A percentile compares a stretch with the other conserved stretches of the same genome.
Evolutionary conservation across 2,888 invertebrate species (phyloP).

Genomic region (Chorisops tibialis): DNA sequence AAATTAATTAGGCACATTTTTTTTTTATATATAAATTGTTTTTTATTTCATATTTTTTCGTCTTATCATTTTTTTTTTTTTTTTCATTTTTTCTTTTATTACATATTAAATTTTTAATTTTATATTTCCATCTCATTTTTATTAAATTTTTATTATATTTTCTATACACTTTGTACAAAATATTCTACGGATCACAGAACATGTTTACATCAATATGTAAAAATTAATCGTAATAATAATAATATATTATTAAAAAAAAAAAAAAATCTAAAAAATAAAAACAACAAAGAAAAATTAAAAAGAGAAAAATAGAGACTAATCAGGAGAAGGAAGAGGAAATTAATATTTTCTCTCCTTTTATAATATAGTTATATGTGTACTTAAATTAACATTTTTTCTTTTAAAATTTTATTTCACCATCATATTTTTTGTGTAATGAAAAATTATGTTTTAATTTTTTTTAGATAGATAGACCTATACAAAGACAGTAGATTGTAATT

Average conservation of each 20-base stretch:
- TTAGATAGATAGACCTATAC: too few species aligned
- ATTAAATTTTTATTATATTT: background rate
- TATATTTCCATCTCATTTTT: background rate
- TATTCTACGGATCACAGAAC: conserved; percentile 53
- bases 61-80: background rate
- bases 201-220: conserved; percentile 37
- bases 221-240: conserved; percentile 19
- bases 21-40: too few species aligned
- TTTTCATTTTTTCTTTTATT: background rate
- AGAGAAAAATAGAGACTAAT: background rate
- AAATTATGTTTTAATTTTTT: too few species aligned
- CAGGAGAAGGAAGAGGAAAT: background rate
- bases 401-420: background rate
- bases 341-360: too few species aligned
- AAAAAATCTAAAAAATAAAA: background rate
- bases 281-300: background rate
- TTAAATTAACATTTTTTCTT: background rate
- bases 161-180: conserved; percentile 51
- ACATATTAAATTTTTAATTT: background rate
- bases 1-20: too few species aligned
- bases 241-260: background rate
- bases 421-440: too few species aligned
- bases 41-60: background rate
- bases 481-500: too few species aligned
- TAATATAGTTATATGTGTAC: too few species aligned